Conservation (phyloP, 2,113 vertebrate species). For the Urocitellus parryii region DNA sequence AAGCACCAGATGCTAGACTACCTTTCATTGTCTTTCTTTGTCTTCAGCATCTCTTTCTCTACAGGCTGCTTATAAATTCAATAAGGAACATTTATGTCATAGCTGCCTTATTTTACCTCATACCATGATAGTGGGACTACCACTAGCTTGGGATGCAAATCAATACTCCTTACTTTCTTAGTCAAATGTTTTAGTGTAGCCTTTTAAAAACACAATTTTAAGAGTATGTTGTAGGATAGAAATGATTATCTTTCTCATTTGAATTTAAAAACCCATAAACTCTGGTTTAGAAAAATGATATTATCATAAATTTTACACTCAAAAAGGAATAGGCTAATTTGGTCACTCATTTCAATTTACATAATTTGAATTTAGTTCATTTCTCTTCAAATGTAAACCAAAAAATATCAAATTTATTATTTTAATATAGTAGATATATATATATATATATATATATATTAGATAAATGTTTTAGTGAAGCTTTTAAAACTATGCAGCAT, state of each 20-base stretch:
- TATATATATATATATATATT: too few relatives aligned
- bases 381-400: neutral
- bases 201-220: neutral
- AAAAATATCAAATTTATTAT: neutral
- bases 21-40: neutral
- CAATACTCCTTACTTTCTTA: neutral
- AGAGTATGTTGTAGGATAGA: neutral
- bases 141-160: neutral
- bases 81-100: neutral
- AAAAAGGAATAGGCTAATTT: neutral
- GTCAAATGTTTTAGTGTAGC: neutral
- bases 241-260: neutral
- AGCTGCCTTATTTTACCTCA: neutral
- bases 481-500: neutral
- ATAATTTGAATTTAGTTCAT: neutral
- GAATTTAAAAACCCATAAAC: conserved; percentile 24
- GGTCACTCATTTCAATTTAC: neutral
- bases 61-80: neutral
- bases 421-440: neutral
- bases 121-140: neutral
- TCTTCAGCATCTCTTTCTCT: neutral
- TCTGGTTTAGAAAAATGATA: neutral
- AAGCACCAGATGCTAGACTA: neutral
- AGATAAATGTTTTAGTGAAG: neutral
- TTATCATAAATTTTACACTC: conserved; percentile 8